Percentiles rank a stretch among this genome's conserved stretches.
Conservation (phyloP, 2,888 invertebrate genomes). For the Oscheius sp. region DNA sequence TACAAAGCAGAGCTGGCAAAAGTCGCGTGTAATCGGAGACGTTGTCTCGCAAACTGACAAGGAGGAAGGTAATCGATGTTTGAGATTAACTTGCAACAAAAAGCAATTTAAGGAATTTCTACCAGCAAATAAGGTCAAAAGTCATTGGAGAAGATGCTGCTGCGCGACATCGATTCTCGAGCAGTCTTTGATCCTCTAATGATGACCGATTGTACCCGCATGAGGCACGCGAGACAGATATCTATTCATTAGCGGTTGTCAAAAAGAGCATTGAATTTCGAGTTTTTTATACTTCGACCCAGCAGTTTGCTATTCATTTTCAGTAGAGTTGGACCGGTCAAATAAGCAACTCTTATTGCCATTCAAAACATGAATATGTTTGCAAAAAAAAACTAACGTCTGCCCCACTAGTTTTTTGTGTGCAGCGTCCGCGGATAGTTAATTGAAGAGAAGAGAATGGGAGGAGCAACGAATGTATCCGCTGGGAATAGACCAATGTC, state of each 20-base stretch:
- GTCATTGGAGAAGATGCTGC: constrained; percentile 13
- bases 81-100: not conserved
- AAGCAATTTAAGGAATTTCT: no score
- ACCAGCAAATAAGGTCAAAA: constrained; percentile 9
- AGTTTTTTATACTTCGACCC: no score
- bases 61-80: constrained; percentile 19
- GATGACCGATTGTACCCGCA: constrained; percentile 30
- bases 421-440: constrained; percentile 9
- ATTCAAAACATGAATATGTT: not conserved
- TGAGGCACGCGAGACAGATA: constrained; percentile 16
- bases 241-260: not conserved
- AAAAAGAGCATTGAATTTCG: no score
- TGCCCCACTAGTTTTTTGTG: constrained; percentile 12
- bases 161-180: constrained; percentile 31
- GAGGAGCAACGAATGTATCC: constrained; percentile 25
- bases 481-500: constrained; percentile 22
- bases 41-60: constrained; percentile 12
- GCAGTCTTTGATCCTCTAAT: constrained; percentile 29
- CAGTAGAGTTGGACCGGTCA: not conserved
- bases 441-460: constrained; percentile 27
- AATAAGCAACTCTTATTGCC: not conserved
- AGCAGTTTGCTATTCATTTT: no score
- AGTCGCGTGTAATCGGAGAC: constrained; percentile 26
- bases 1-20: constrained; percentile 20
- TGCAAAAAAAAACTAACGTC: not conserved